These are phyloP conservation scores for Cladorhizidae sp. DNA, from an alignment of 37 sponge, comb jelly and placozoan species.

Conservation along the genomic window DNA sequence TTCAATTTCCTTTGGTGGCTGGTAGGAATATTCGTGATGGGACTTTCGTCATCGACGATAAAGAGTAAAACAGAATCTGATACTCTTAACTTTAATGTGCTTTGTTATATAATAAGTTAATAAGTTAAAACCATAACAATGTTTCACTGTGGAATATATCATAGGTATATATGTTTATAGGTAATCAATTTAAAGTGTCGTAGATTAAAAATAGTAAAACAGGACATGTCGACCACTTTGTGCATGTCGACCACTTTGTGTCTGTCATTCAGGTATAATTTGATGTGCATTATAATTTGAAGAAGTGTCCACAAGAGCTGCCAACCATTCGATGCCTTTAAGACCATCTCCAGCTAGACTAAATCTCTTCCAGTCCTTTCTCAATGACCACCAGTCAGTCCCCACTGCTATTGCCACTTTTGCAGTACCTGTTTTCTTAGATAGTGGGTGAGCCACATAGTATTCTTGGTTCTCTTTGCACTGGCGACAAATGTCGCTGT, in stretches of 20 bases:
- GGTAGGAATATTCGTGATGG: constrained; percentile 47
- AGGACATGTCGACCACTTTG: no score
- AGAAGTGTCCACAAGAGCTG: no score
- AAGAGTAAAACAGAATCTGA: neutral
- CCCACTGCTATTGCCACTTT: neutral
- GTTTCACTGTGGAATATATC: no score
- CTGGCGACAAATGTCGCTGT: neutral
- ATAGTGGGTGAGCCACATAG: neutral
- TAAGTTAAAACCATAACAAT: no score
- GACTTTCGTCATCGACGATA: neutral
- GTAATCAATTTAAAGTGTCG: no score
- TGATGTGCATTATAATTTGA: neutral
- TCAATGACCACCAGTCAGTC: neutral
- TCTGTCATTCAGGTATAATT: neutral
- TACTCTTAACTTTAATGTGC: no score
- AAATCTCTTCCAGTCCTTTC: neutral
- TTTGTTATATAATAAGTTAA: no score
- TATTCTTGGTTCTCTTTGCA: neutral
- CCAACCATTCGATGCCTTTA: neutral
- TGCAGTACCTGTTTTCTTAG: neutral
- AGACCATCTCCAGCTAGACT: neutral
- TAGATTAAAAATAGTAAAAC: no score
- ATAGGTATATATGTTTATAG: no score
- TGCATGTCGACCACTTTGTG: no score
- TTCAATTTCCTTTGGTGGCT: constrained; percentile 32